phyloP scores from a whole-genome alignment of 2,888 invertebrate species.

The Parascotia fuliginaria region DNA sequence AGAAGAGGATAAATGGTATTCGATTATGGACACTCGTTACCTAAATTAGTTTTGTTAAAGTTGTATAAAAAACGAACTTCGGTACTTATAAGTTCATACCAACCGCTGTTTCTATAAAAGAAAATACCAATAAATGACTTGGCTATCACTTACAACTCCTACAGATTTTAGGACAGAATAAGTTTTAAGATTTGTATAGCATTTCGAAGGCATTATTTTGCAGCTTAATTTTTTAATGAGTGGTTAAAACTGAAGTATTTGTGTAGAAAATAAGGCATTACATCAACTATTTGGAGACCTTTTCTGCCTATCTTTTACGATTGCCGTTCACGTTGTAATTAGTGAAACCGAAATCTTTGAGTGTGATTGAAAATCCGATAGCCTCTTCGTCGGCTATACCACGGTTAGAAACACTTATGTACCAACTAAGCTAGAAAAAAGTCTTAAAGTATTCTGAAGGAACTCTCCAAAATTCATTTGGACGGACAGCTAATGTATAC shows the following conservation, averaged over 20 bases:
- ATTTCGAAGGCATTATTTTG: background rate
- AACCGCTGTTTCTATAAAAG: background rate
- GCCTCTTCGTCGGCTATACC: too few species aligned
- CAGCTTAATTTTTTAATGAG: background rate
- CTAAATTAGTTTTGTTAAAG: slow-evolving; percentile 26
- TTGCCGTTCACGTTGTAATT: too few species aligned
- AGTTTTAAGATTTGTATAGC: background rate
- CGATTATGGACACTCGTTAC: slow-evolving; percentile 26
- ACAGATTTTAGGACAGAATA: background rate
- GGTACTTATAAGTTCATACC: slow-evolving; percentile 6
- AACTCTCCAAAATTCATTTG: slow-evolving; percentile 14
- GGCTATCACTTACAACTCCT: background rate
- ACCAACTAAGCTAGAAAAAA: slow-evolving; percentile 16
- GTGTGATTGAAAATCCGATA: too few species aligned
- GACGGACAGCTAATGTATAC: slow-evolving; percentile 14
- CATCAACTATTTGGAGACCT: too few species aligned
- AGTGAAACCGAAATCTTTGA: too few species aligned
- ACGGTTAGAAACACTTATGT: background rate
- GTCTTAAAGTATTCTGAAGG: slow-evolving; percentile 12
- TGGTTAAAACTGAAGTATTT: too few species aligned
- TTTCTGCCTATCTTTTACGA: too few species aligned
- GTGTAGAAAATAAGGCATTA: too few species aligned
- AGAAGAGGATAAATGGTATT: slow-evolving; percentile 23
- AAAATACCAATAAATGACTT: background rate
- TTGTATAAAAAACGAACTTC: slow-evolving; percentile 12